phyloP scores from a whole-genome alignment of 2,113 vertebrate genomes.

The Rhinichthys klamathensis region DNA sequence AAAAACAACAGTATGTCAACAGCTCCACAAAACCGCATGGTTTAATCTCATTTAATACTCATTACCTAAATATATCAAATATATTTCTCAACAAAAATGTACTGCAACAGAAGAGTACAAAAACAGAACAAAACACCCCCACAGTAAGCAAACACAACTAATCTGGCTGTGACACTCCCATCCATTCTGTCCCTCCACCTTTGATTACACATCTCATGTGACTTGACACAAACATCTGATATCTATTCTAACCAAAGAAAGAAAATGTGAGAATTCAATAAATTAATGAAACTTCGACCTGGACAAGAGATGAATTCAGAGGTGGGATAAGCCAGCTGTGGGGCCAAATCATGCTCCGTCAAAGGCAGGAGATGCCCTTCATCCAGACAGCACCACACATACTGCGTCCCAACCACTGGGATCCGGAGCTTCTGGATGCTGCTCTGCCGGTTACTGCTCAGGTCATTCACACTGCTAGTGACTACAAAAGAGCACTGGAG shows the following conservation, averaged over 20 bases:
- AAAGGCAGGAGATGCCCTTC: conserved; percentile 69
- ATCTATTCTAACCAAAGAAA: neutral
- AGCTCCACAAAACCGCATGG: neutral
- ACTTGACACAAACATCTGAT: conserved; percentile 2
- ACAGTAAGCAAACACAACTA: neutral
- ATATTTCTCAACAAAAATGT: neutral
- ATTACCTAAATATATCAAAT: neutral
- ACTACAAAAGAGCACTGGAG: conserved; percentile 83
- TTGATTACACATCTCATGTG: neutral
- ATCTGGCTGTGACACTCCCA: neutral
- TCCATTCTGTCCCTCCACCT: neutral
- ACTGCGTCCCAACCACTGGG: conserved; percentile 74
- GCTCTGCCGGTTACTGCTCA: conserved; percentile 75
- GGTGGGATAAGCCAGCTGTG: neutral
- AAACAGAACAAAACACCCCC: neutral
- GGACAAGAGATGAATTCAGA: neutral
- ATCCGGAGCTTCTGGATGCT: conserved; percentile 72
- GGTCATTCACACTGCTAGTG: conserved; percentile 64
- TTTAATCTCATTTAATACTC: neutral
- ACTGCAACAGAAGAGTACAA: neutral
- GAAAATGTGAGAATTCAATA: neutral
- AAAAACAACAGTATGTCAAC: neutral
- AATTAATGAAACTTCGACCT: conserved; percentile 50
- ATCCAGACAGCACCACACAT: conserved; percentile 78
- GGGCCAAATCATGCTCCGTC: conserved; percentile 61